Base-by-base conservation (phyloP, 2,888 invertebrate species). In the Chymomyza caudatula region DNA sequence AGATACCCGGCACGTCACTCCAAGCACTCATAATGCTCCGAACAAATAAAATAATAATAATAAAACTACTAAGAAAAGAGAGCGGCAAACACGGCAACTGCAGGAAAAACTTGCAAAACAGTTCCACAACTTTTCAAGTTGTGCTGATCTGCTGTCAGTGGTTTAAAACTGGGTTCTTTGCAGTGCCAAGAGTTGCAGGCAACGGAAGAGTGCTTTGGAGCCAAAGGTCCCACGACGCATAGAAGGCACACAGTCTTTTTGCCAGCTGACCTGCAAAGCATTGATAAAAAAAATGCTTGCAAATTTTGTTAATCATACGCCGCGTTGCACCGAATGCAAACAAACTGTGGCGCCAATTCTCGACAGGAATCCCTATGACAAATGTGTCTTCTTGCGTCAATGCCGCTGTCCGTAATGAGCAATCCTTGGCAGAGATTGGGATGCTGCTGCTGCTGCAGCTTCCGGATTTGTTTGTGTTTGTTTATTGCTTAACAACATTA, bases 251-350 rank as follows among this genome's bases (percentile, higher is more conserved):
- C n/a, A n/a, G n/a, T n/a, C n/a, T n/a, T n/a, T n/a, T n/a, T n/a
- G n/a, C n/a, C n/a, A n/a, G n/a, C n/a, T n/a, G n/a, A n/a, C n/a
- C n/a, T n/a, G n/a, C n/a, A n/a, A n/a, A n/a, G n/a, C n/a, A n/a
- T 61, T 63, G 59, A 67, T 65, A n/a, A n/a, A n/a, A n/a, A n/a
- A 73, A 78, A 67, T 85, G 65, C 72, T 65, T 72, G 69, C 63
- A 67, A 67, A 76, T 76, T 74, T 60, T 58, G 77, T 82, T 69
- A 85, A 82, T 85, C 74, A 78, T 82, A 76, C 74, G 85, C 74
- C 69, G 67, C 66, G 70, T 72, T 85, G 85, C 74, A 76, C 74
- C 71, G 53, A 25, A 29, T 47, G 49, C 19, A 59, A 20, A 49
- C 17, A 25, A 44, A 8, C 8, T 37, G 29, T 37, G 29, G 29